These are phyloP conservation scores for Fukomys damarensis DNA, from an alignment of 2,113 vertebrate species.

Conservation along the genomic window DNA sequence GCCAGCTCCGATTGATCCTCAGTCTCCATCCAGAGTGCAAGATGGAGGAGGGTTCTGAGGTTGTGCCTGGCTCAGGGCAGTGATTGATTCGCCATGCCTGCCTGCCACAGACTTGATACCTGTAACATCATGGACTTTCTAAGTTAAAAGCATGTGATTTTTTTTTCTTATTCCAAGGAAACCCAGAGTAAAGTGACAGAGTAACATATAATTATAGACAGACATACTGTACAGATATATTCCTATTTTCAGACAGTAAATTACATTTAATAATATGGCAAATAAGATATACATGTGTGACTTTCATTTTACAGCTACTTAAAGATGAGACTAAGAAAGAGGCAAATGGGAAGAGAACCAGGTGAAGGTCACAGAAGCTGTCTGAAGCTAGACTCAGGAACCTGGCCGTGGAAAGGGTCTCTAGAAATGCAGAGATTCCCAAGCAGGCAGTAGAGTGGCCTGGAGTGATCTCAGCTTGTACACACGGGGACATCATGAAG, in stretches of 20 bases:
- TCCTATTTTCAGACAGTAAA: not conserved
- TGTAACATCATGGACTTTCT: not conserved
- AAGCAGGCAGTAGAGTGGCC: not conserved
- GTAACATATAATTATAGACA: not conserved
- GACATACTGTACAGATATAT: not conserved
- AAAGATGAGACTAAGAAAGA: not conserved
- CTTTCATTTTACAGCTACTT: not conserved
- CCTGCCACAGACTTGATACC: not conserved
- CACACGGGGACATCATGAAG: not conserved
- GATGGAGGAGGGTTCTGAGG: not conserved
- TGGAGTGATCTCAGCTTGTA: not conserved
- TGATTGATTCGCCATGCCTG: conserved; percentile 52
- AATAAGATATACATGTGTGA: not conserved
- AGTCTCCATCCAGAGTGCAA: not conserved
- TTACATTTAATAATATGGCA: conserved; percentile 8
- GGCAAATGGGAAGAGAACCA: not conserved
- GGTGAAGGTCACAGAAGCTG: not conserved
- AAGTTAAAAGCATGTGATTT: not conserved
- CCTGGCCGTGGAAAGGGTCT: not conserved
- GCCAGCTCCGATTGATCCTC: not conserved
- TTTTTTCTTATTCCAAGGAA: not conserved
- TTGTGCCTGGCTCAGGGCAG: not conserved
- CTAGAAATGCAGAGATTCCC: not conserved
- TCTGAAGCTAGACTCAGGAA: not conserved
- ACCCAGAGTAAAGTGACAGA: not conserved